Base-by-base conservation (phyloP, 2,888 invertebrate species). In the Dysmachus trigonus region DNA sequence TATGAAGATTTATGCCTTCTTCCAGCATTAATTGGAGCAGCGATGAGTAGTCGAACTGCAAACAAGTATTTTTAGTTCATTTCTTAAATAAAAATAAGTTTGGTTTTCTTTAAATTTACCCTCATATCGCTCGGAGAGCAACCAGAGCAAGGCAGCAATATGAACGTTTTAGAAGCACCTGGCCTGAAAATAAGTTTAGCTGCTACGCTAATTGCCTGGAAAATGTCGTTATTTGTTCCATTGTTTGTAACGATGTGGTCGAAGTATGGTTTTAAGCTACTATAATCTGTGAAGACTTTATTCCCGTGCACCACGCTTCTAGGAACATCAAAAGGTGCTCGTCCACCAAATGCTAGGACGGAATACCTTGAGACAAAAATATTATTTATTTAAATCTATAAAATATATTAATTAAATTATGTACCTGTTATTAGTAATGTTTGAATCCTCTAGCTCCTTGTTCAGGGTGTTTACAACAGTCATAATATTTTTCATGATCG, bases 11-110 rank as follows among this genome's bases (percentile, higher is more conserved):
- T 86, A 97, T 95, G 1, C 95, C 96, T 90, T 95, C 96, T 91
- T 97, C 97, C 89, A 96, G 93, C 90, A 98, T 93, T 88, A 95
- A 95, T 92, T 97, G 96, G 90, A 96, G 94, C 86, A 97, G 94
- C 33, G 96, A 96, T 2, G 96, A 95, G 90, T 97, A 97, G 91
- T 97, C 97, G 91, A 96, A 92, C 95, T 96, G 62, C n/a, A 4
- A 41, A 47, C 15, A 33, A 71, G 51, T 51, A 62, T 8, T 85
- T 30, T 73, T 18, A 82, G 30, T 82, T 72, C 22, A 18, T 53
- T 84, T 84, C n/a, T 18, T 41, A 41, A 15, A 77, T 41, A 2
- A 47, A 15, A 30, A 27, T 2, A 2, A 33, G 0, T 33, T 13
- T n/a, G n/a, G 30, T 22, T 51, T 15, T 41, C n/a, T n/a, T 13